Conservation (phyloP, 1,140 invertebrate genomes). For the Micrasema longulum region DNA sequence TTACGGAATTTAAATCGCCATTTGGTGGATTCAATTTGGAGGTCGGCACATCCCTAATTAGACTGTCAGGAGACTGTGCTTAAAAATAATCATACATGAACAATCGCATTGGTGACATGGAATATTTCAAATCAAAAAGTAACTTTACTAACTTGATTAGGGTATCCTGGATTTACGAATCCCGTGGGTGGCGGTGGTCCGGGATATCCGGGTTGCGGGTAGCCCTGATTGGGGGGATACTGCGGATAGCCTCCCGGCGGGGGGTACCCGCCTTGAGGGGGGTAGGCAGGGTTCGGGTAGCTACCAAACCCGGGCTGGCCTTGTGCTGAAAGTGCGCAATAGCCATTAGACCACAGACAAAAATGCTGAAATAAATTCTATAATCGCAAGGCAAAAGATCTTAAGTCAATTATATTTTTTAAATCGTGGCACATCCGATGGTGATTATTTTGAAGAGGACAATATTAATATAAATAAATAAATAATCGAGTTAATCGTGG, state of each 20-base stretch:
- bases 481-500: too few species aligned
- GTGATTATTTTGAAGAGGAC: too few species aligned
- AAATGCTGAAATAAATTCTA: too few species aligned
- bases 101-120: too few species aligned
- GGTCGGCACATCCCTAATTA: too few species aligned
- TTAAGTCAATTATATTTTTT: too few species aligned
- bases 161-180: constrained; percentile 58
- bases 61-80: too few species aligned
- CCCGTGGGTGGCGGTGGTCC: constrained; percentile 59
- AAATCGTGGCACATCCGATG: too few species aligned
- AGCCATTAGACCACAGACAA: not conserved
- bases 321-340: constrained; percentile 12
- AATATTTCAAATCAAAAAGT: not conserved
- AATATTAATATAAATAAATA: too few species aligned
- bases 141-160: constrained; percentile 41
- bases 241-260: constrained; percentile 59
- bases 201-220: constrained; percentile 56
- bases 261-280: constrained; percentile 62
- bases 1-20: too few species aligned
- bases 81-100: not conserved
- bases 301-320: not conserved
- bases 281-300: constrained; percentile 39
- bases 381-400: too few species aligned
- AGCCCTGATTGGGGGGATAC: constrained; percentile 33
- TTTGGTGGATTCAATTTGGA: too few species aligned